Conservation (phyloP, 92 coral and sea anemone genomes). For the Actinernus sp. region DNA sequence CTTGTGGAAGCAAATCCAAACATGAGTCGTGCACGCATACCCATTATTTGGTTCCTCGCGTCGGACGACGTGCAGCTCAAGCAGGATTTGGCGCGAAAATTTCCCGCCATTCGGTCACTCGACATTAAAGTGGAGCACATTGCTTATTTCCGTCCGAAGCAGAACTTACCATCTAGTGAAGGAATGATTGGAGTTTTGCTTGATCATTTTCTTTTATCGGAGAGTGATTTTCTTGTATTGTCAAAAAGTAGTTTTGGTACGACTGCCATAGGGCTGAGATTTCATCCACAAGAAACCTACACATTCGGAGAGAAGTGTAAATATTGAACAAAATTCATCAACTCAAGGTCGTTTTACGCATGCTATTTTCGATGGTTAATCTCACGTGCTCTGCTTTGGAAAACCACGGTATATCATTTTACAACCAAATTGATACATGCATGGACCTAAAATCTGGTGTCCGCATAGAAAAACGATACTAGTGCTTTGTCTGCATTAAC, state of each 20-base stretch:
- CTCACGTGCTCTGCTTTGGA: too few species aligned
- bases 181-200: conserved; percentile 55
- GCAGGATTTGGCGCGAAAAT: conserved; percentile 2
- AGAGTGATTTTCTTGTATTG: conserved; percentile 61
- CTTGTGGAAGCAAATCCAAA: background rate
- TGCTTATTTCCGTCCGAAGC: conserved; percentile 21
- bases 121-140: conserved; percentile 47
- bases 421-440: too few species aligned
- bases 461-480: too few species aligned
- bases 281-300: conserved; percentile 21
- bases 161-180: conserved; percentile 36
- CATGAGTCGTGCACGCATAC: background rate
- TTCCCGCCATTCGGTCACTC: background rate
- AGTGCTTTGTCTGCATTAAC: too few species aligned
- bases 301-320: conserved; percentile 43
- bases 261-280: conserved; percentile 54
- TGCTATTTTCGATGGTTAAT: too few species aligned
- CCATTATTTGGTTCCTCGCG: conserved; percentile 39
- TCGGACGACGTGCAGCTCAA: conserved; percentile 37
- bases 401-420: too few species aligned
- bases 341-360: too few species aligned
- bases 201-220: conserved; percentile 58
- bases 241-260: conserved; percentile 55
- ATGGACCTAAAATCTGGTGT: too few species aligned
- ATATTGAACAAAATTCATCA: background rate